Base-by-base conservation (phyloP, 2,797 vertebrate species). In the Aselliscus stoliczkanus region DNA sequence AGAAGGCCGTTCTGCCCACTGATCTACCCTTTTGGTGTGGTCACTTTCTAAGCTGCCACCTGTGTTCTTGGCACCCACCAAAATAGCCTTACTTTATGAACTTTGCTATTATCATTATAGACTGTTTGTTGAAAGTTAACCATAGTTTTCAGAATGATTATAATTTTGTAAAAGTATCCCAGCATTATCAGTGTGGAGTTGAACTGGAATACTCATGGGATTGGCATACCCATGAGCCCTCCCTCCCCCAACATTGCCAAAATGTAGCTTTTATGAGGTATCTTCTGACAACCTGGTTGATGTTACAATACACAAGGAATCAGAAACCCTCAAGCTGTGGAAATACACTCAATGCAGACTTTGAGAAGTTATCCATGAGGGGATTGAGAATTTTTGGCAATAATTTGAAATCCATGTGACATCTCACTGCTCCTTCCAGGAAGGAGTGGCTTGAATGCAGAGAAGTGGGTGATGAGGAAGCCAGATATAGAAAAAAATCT, bases 1-100 rank as follows among this genome's bases (percentile, higher is more conserved):
- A 44, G 11, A 62, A 14, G 34, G 12, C 18, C 7, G 8, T 3
- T 34, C 67, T 65, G 3, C 37, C 18, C 20, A 2, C 17, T 4
- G 5, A 4, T 14, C n/a, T 25, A 20, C 3, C 1, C 27, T 0
- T 12, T 1, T 1, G n/a, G 29, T 11, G 21, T 12, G 37, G 42
- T 70, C 44, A 4, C 15, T 60, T 50, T n/a, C 39, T 6, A 29
- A 58, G 42, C 29, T 25, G 44, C n/a, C 13, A 7, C 56, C 6
- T 2, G 37, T 8, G 34, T 10, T 25, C 75, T 12, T n/a, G 50
- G 9, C 12, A 7, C n/a, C 54, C 20, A 2, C 34, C 13, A 6
- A 2, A 27, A 1, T 1, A 9, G 37, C 25, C 82, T 73, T 14
- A 5, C 56, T 42, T 73, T 37, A 11, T 7, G 29, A 11, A 21